These are phyloP conservation scores for chimpanzee (Pan troglodytes) DNA, from an alignment of 2,113 vertebrate species.

Conservation along the genomic window NHGRI_mPanTro3-v2.1_pri NC_072411.2:34874001-34874500, in stretches of 20 bases:
- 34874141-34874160: slow-evolving; percentile 65
- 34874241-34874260: neutral
- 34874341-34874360: neutral
- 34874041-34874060: slow-evolving; percentile 83
- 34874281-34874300: neutral
- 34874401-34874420: neutral
- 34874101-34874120: slow-evolving; percentile 72
- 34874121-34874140: slow-evolving; percentile 54
- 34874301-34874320: neutral
- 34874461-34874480: neutral
- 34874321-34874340: neutral
- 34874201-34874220: neutral
- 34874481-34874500: neutral
- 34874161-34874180: slow-evolving; percentile 32
- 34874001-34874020: slow-evolving; percentile 84
- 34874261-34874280: neutral
- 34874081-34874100: slow-evolving; percentile 74
- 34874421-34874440: neutral
- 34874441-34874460: neutral
- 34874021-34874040: slow-evolving; percentile 83
- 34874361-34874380: neutral
- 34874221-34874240: neutral
- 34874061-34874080: slow-evolving; percentile 75
- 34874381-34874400: neutral
- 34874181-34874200: slow-evolving; percentile 29